Evolutionary conservation across 2,888 invertebrate species (phyloP).

Genomic region (Drosophila quinaria): DNA sequence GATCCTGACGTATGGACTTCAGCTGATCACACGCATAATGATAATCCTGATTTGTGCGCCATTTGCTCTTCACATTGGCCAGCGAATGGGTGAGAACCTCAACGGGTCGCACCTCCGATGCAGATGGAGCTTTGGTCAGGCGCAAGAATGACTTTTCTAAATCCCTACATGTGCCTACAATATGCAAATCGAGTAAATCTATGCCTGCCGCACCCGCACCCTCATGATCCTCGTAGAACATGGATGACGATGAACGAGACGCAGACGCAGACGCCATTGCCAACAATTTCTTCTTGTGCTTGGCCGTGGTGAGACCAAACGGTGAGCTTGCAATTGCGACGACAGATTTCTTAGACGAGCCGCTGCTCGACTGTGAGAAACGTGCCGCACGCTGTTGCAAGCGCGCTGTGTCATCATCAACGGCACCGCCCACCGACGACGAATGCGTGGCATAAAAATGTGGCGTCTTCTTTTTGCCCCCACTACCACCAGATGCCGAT

Average conservation of each 20-base stretch:
- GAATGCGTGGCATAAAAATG: conserved; percentile 87
- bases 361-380: conserved; percentile 87
- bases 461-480: conserved; percentile 86
- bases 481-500: conserved; percentile 23
- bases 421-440: conserved; percentile 89
- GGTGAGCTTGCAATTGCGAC: conserved; percentile 82
- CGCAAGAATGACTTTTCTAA: conserved; percentile 98
- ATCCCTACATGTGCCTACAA: conserved; percentile 97
- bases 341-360: conserved; percentile 77
- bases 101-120: conserved; percentile 96
- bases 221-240: conserved; percentile 86
- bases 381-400: conserved; percentile 96
- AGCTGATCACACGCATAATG: conserved; percentile 99
- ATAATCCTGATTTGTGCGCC: conserved; percentile 96
- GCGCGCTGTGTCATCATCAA: conserved; percentile 91
- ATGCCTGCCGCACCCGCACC: conserved; percentile 89
- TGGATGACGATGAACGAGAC: conserved; percentile 67
- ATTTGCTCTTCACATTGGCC: conserved; percentile 95
- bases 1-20: conserved; percentile 99
- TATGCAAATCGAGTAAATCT: conserved; percentile 94
- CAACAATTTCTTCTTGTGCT: conserved; percentile 65
- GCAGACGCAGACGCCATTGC: conserved; percentile 29
- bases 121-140: conserved; percentile 97
- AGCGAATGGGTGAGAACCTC: conserved; percentile 94
- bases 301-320: conserved; percentile 74